phyloP scores from a whole-genome alignment of 2,888 invertebrate genomes.

The Brachyptera risi region DNA sequence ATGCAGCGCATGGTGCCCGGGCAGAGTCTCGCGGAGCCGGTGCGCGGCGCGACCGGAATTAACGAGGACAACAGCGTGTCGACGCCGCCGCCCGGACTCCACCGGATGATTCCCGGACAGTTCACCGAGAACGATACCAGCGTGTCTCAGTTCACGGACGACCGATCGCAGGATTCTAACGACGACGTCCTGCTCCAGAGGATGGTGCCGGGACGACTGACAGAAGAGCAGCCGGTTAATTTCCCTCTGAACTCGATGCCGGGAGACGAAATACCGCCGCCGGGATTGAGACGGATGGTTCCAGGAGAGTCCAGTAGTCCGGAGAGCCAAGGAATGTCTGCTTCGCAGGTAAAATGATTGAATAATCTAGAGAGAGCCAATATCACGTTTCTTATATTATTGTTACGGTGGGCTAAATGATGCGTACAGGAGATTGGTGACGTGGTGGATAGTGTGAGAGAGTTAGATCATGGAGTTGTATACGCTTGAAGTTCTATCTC shows the following conservation, averaged over 20 bases:
- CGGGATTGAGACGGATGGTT: slow-evolving; percentile 32
- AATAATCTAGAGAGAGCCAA: too few species aligned
- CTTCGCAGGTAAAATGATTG: slow-evolving; percentile 5
- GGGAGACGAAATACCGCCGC: slow-evolving; percentile 51
- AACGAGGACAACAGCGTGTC: neutral
- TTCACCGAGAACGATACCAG: slow-evolving; percentile 40
- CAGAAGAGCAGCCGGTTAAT: slow-evolving; percentile 22
- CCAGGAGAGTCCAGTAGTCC: slow-evolving; percentile 36
- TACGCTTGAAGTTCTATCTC: too few species aligned
- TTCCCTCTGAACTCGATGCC: slow-evolving; percentile 7
- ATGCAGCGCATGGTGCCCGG: slow-evolving; percentile 60
- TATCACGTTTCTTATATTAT: too few species aligned
- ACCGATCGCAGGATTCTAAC: neutral
- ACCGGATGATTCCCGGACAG: slow-evolving; percentile 60
- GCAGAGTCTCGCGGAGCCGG: slow-evolving; percentile 43
- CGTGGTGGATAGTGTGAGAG: too few species aligned
- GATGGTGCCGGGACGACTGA: slow-evolving; percentile 28
- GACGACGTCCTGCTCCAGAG: slow-evolving; percentile 18
- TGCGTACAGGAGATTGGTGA: too few species aligned
- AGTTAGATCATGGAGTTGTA: too few species aligned
- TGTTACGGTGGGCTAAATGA: too few species aligned
- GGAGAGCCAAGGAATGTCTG: slow-evolving; percentile 24
- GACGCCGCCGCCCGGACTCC: slow-evolving; percentile 47
- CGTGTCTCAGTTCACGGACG: slow-evolving; percentile 1
- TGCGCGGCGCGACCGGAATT: slow-evolving; percentile 38